A percentile compares a stretch with the other conserved stretches of the same genome.
Conservation (phyloP, 2,797 vertebrate genomes). For the Tinamus major region DNA sequence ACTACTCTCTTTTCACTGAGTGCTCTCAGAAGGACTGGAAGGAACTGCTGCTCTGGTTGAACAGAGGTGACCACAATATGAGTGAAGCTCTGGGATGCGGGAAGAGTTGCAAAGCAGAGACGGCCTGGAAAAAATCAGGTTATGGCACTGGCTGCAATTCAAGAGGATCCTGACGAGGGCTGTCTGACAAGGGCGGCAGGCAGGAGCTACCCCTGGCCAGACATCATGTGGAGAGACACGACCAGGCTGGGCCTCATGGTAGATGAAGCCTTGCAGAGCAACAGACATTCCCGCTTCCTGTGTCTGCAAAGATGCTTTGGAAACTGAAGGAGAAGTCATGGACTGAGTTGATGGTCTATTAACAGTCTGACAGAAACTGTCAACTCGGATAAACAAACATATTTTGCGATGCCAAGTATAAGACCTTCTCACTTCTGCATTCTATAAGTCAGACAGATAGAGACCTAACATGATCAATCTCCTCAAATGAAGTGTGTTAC, state of each 20-base stretch:
- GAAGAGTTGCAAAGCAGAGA: neutral
- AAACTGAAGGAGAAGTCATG: neutral
- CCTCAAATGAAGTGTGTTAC: neutral
- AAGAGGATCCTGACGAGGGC: neutral
- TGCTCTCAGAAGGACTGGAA: neutral
- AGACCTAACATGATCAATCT: neutral
- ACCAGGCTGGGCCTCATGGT: neutral
- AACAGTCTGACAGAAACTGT: neutral
- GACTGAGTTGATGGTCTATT: neutral
- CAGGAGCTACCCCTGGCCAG: neutral
- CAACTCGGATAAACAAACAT: neutral
- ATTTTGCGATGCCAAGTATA: neutral
- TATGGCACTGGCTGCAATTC: neutral
- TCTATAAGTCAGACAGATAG: slow-evolving; percentile 25
- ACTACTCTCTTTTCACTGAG: slow-evolving; percentile 22
- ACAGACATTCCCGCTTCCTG: neutral
- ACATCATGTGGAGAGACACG: neutral
- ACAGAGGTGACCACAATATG: neutral
- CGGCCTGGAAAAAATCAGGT: neutral
- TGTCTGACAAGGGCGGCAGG: neutral
- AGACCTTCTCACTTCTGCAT: neutral
- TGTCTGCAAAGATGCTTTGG: neutral
- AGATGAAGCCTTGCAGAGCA: neutral
- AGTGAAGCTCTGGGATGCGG: neutral
- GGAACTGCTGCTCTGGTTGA: neutral